Conservation (phyloP, 2,797 vertebrate species). For the Smutsia temminckii region DNA sequence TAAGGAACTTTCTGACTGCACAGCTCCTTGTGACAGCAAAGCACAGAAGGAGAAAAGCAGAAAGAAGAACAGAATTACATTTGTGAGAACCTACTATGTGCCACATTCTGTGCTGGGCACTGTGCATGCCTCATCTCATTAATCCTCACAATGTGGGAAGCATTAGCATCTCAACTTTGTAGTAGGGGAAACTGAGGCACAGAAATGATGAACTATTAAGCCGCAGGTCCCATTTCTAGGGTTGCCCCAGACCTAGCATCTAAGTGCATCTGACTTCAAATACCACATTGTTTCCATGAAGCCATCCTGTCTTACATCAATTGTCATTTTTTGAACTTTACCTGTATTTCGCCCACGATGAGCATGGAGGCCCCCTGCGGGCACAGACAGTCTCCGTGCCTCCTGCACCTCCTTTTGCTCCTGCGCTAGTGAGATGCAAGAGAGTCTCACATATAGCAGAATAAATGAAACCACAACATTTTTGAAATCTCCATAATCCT, state of each 20-base stretch:
- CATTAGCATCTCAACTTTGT: neutral
- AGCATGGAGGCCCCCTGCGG: neutral
- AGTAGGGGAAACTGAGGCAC: neutral
- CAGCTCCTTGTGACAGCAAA: neutral
- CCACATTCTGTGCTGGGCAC: fast-evolving
- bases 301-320: neutral
- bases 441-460: neutral
- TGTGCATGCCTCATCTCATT: neutral
- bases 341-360: neutral
- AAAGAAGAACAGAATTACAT: neutral
- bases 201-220: neutral
- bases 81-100: neutral
- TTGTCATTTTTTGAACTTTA: neutral
- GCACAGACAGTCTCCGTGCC: neutral
- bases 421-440: neutral
- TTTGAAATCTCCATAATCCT: conserved; percentile 54
- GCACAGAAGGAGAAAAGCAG: neutral
- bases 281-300: neutral
- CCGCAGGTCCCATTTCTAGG: neutral
- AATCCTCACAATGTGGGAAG: neutral
- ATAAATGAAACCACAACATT: conserved; percentile 52
- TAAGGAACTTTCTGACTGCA: neutral
- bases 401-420: neutral
- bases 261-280: neutral
- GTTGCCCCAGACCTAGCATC: neutral